These are phyloP conservation scores for Orthosia gothica DNA, from an alignment of 2,888 invertebrate genomes.

Conservation along the genomic window DNA sequence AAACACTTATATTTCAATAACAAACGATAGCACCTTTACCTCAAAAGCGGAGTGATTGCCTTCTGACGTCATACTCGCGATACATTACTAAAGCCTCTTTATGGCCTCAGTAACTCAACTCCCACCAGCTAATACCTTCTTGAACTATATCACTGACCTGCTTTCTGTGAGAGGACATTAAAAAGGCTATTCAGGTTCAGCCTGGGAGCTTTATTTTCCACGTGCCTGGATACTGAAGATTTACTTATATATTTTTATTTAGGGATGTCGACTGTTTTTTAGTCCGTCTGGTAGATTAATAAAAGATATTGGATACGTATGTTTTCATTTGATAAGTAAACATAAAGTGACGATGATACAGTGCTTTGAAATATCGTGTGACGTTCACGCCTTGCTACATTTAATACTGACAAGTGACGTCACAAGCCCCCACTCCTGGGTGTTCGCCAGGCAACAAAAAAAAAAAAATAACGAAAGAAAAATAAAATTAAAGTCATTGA, in stretches of 20 bases:
- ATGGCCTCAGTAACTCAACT: conserved; percentile 42
- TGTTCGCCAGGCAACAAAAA: too few species aligned
- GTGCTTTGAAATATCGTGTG: too few species aligned
- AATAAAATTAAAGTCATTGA: too few species aligned
- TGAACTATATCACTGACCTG: conserved; percentile 48
- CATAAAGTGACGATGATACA: too few species aligned
- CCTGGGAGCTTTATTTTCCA: neutral
- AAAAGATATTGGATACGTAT: too few species aligned
- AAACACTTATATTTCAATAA: conserved; percentile 27
- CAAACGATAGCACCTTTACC: conserved; percentile 17
- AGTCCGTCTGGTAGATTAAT: too few species aligned
- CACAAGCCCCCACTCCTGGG: too few species aligned
- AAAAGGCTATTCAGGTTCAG: conserved; percentile 38
- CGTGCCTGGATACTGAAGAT: neutral
- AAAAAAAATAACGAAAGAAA: too few species aligned
- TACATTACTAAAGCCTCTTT: conserved; percentile 37
- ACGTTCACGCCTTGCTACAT: too few species aligned
- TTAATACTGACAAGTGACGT: too few species aligned
- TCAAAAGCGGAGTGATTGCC: conserved; percentile 42
- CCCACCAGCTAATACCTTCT: conserved; percentile 39
- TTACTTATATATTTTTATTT: neutral
- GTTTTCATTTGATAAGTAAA: too few species aligned
- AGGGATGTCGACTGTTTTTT: too few species aligned
- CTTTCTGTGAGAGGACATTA: conserved; percentile 31
- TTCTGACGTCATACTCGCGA: conserved; percentile 56